These are phyloP conservation scores for Atta cephalotes DNA, from an alignment of 1,140 invertebrate species.

Conservation along the genomic window DNA sequence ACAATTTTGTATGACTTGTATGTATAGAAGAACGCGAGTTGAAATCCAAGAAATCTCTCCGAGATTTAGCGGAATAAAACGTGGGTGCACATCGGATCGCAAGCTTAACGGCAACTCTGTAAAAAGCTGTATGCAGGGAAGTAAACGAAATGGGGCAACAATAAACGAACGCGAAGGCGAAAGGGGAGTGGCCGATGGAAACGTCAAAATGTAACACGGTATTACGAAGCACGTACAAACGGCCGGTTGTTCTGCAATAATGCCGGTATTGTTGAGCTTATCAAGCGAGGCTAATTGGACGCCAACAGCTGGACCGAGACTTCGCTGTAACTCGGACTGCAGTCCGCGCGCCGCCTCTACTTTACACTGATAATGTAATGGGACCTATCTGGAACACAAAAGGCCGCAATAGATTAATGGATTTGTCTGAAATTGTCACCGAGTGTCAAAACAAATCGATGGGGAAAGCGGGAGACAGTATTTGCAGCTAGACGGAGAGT, in stretches of 20 bases:
- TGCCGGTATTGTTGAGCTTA: constrained; percentile 85
- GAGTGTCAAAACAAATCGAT: constrained; percentile 82
- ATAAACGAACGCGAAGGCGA: background rate
- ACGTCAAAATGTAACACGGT: constrained; percentile 81
- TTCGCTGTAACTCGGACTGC: constrained; percentile 67
- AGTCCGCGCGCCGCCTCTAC: constrained; percentile 77
- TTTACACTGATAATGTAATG: constrained; percentile 85
- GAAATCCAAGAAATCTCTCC: background rate
- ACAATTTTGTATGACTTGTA: constrained; percentile 2
- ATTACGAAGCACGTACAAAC: constrained; percentile 78
- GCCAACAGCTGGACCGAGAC: constrained; percentile 84
- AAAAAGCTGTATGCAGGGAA: constrained; percentile 31
- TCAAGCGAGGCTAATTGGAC: constrained; percentile 86
- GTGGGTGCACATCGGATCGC: constrained; percentile 13
- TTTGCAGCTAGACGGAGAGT: constrained; percentile 1
- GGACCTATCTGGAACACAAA: constrained; percentile 84
- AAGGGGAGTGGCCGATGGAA: constrained; percentile 73
- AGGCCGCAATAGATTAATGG: constrained; percentile 84
- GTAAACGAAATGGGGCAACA: constrained; percentile 40
- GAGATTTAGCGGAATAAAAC: constrained; percentile 15
- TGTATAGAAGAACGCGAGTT: background rate
- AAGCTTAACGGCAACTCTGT: constrained; percentile 31
- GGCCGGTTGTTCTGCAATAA: constrained; percentile 84
- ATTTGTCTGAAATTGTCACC: constrained; percentile 83
- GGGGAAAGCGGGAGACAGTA: constrained; percentile 5